Conservation (phyloP, 2,888 invertebrate genomes). For the Sinotaia quadrata region DNA sequence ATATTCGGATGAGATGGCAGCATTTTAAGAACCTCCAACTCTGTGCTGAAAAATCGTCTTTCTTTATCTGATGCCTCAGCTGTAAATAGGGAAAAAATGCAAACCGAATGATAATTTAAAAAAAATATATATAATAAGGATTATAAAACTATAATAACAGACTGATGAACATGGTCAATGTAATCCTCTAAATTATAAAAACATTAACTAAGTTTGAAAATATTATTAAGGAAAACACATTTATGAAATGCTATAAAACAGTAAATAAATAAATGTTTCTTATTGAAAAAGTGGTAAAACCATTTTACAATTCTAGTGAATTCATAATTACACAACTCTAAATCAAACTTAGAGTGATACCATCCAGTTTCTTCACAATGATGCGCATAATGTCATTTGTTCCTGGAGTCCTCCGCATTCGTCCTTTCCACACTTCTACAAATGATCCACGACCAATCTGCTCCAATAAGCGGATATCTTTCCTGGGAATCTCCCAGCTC, state of each 20-base stretch:
- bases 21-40: constrained; percentile 64
- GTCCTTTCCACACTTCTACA: constrained; percentile 64
- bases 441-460: constrained; percentile 58
- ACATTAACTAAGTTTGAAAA: too few relatives aligned
- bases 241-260: not conserved
- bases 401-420: constrained; percentile 57
- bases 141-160: too few relatives aligned
- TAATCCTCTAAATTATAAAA: too few relatives aligned
- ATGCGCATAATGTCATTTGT: constrained; percentile 59
- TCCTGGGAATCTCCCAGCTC: constrained; percentile 62
- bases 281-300: too few relatives aligned
- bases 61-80: constrained; percentile 62
- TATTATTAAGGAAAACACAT: too few relatives aligned
- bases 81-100: constrained; percentile 26
- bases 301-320: too few relatives aligned
- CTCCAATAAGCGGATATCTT: constrained; percentile 59
- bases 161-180: too few relatives aligned
- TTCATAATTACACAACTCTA: too few relatives aligned
- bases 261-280: not conserved
- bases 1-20: constrained; percentile 60
- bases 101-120: too few relatives aligned
- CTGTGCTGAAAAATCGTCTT: constrained; percentile 59
- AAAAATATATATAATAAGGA: too few relatives aligned
- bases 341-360: too few relatives aligned
- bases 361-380: constrained; percentile 57